Evolutionary conservation across 2,888 invertebrate genomes (phyloP).

Genomic region (Ariolimax columbianus): DNA sequence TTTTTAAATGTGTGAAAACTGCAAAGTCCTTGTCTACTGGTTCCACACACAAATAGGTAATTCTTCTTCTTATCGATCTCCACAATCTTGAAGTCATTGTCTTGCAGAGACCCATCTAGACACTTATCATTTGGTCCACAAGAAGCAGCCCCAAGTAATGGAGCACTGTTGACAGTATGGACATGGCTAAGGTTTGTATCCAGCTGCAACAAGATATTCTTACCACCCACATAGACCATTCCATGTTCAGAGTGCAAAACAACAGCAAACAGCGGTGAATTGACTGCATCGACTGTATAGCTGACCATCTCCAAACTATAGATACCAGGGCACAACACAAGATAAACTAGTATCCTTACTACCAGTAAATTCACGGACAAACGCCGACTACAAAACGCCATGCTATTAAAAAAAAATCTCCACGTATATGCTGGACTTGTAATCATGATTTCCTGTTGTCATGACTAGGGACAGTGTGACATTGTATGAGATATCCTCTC

Average conservation of each 20-base stretch:
- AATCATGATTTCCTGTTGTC: not conserved
- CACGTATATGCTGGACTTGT: not conserved
- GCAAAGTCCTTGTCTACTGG: constrained; percentile 61
- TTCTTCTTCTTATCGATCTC: constrained; percentile 55
- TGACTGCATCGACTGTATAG: constrained; percentile 16
- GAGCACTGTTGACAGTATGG: constrained; percentile 34
- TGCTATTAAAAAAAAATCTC: not conserved
- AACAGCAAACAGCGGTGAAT: constrained; percentile 33
- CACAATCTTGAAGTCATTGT: constrained; percentile 60
- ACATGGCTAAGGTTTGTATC: constrained; percentile 50
- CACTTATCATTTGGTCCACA: constrained; percentile 50
- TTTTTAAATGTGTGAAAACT: constrained; percentile 54
- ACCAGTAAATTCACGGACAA: not conserved
- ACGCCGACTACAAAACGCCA: not conserved
- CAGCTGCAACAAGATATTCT: constrained; percentile 59
- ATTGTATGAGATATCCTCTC: not conserved
- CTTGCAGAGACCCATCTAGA: constrained; percentile 10
- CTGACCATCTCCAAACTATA: constrained; percentile 3
- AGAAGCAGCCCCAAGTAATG: constrained; percentile 32
- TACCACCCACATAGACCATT: constrained; percentile 60
- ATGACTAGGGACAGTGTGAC: not conserved
- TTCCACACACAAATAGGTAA: constrained; percentile 61
- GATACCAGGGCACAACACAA: not conserved
- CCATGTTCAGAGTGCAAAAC: constrained; percentile 33
- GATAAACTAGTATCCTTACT: not conserved